Conservation (phyloP, 2,888 invertebrate species). For the Diadegma fenestrale region DNA sequence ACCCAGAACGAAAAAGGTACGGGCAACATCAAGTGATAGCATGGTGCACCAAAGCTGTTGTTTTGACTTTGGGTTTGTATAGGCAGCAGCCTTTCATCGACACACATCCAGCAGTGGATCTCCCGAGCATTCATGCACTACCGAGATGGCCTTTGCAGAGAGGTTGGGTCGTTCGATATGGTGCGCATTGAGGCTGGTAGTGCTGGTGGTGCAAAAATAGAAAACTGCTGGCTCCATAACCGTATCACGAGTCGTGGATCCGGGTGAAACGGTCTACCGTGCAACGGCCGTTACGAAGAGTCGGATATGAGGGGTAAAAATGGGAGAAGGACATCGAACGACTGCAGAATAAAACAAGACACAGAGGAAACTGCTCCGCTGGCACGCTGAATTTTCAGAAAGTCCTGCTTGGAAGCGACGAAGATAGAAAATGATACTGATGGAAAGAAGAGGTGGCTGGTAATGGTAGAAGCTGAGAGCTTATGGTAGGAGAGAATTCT, state of each 20-base stretch:
- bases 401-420: slow-evolving; percentile 46
- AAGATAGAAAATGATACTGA: slow-evolving; percentile 50
- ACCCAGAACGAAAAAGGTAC: slow-evolving; percentile 37
- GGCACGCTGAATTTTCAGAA: slow-evolving; percentile 41
- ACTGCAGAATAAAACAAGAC: slow-evolving; percentile 48
- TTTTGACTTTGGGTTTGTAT: slow-evolving; percentile 54
- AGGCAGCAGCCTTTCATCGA: slow-evolving; percentile 55
- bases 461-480: slow-evolving; percentile 39
- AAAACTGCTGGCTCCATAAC: slow-evolving; percentile 60
- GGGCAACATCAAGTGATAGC: slow-evolving; percentile 21
- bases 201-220: slow-evolving; percentile 45
- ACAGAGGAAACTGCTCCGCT: slow-evolving; percentile 37
- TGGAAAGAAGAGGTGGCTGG: slow-evolving; percentile 40
- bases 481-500: slow-evolving; percentile 14
- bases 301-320: slow-evolving; percentile 47
- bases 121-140: slow-evolving; percentile 46
- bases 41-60: slow-evolving; percentile 34
- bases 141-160: slow-evolving; percentile 49
- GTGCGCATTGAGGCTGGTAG: slow-evolving; percentile 17
- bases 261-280: slow-evolving; percentile 60
- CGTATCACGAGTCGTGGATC: slow-evolving; percentile 57
- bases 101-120: slow-evolving; percentile 49
- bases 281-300: slow-evolving; percentile 53
- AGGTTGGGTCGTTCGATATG: slow-evolving; percentile 32
- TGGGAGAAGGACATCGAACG: slow-evolving; percentile 49